A percentile compares a stretch with the other conserved stretches of the same genome.
Evolutionary conservation across 2,888 invertebrate species (phyloP).

Genomic region (Troglohyphantes excavatus): DNA sequence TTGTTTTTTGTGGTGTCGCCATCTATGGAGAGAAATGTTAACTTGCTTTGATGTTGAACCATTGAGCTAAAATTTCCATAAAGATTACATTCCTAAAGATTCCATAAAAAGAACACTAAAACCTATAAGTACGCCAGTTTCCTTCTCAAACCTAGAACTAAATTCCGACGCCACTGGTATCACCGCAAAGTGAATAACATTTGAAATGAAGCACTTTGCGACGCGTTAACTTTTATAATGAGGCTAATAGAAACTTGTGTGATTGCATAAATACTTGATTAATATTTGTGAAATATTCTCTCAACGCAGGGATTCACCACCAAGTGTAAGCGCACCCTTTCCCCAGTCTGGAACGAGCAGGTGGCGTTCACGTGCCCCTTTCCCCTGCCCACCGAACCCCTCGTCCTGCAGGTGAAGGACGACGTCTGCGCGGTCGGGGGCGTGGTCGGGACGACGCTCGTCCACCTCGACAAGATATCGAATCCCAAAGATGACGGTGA

Average conservation of each 20-base stretch:
- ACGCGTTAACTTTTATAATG: neutral
- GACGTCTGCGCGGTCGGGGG: constrained; percentile 90
- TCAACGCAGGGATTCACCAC: constrained; percentile 84
- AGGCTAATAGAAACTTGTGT: too few relatives aligned
- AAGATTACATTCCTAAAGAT: neutral
- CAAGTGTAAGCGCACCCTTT: constrained; percentile 90
- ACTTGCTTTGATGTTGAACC: too few relatives aligned
- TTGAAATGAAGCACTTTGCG: too few relatives aligned
- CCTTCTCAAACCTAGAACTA: too few relatives aligned
- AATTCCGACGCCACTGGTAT: neutral
- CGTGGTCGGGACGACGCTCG: constrained; percentile 93
- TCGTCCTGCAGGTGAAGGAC: constrained; percentile 91
- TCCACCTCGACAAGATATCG: constrained; percentile 91
- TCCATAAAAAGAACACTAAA: neutral
- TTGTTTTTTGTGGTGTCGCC: too few relatives aligned
- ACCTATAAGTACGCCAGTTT: neutral
- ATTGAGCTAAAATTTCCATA: too few relatives aligned
- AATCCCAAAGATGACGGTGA: constrained; percentile 81
- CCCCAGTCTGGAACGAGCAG: constrained; percentile 95
- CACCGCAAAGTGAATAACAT: neutral
- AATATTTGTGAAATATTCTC: neutral
- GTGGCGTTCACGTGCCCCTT: constrained; percentile 96
- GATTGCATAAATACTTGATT: too few relatives aligned
- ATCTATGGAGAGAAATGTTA: too few relatives aligned
- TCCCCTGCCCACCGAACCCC: constrained; percentile 93